A percentile compares a stretch with the other conserved stretches of the same genome.
Evolutionary conservation across 2,888 invertebrate species (phyloP).

Genomic region (Eupeodes latifasciatus): DNA sequence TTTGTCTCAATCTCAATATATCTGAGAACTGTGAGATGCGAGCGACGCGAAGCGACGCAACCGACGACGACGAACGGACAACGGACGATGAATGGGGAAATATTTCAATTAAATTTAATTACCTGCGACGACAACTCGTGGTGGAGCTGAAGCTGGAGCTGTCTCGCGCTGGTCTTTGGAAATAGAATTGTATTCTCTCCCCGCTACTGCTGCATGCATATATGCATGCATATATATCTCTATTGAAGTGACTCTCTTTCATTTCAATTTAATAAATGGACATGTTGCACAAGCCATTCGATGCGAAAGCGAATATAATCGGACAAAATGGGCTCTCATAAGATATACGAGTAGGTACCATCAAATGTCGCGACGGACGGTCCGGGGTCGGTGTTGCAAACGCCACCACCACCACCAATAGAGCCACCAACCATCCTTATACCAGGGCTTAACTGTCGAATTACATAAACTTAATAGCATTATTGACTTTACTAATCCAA

Average conservation of each 20-base stretch:
- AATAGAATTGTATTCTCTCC: slow-evolving; percentile 69
- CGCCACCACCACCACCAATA: not conserved
- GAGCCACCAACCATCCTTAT: not conserved
- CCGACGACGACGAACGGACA: not conserved
- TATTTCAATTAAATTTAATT: slow-evolving; percentile 77
- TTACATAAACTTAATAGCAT: slow-evolving; percentile 67
- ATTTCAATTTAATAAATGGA: slow-evolving; percentile 73
- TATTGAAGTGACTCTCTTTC: slow-evolving; percentile 34
- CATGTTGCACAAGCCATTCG: slow-evolving; percentile 64
- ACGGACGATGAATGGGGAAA: slow-evolving; percentile 63
- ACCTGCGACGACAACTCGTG: slow-evolving; percentile 51
- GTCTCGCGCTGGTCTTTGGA: slow-evolving; percentile 38
- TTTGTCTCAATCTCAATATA: slow-evolving; percentile 47
- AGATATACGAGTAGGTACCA: not conserved
- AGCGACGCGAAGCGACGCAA: not conserved
- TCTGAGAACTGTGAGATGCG: slow-evolving; percentile 20
- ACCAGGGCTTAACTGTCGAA: slow-evolving; percentile 31
- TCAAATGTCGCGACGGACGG: slow-evolving; percentile 18
- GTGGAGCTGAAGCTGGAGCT: not conserved
- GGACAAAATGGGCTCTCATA: slow-evolving; percentile 5
- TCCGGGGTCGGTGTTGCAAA: not conserved
- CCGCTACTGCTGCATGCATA: not conserved
- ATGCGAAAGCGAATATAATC: slow-evolving; percentile 19
- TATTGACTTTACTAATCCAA: slow-evolving; percentile 66
- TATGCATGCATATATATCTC: no score